Evolutionary conservation across 2,113 vertebrate species (phyloP), one percentile per base, ranked within the genome.

Genomic region (Gobio gobio): DNA sequence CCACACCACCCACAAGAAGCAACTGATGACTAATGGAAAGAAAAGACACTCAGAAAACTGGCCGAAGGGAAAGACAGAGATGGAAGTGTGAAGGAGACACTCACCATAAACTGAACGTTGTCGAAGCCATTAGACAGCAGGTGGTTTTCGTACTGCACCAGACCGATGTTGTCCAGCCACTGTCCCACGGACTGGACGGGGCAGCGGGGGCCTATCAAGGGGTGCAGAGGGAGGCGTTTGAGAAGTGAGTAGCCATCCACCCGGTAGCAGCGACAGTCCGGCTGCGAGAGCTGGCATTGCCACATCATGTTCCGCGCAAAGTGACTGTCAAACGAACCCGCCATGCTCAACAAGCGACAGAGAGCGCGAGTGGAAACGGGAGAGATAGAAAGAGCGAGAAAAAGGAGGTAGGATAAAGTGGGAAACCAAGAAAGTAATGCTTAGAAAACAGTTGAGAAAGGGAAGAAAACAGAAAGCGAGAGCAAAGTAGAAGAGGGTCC

Each of bases 131-230:
- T 99, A 91, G 97, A 97, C 95, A 99, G 96, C 95, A 99, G 96
- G 96, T 99, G 98, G 95, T 97, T 98, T 95, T 99, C 97, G 87
- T 99, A 99, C 93, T 99, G 98, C 95, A 98, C 97, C 93, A 99
- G 95, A 92, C 97, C 98, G 94, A 99, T 97, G 95, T 96, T 97
- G 96, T 99, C 98, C 87, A 99, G 94, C 98, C 98, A 99, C 95
- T 98, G 97, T 94, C 97, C 98, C 95, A 98, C 96, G 74, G 97
- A 97, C 95, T 98, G 97, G 91, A 97, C 93, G 83, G 97, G 97
- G 95, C 97, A 98, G 93, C 97, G 96, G 93, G 97, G 97, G 95
- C 97, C 98, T 99, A 97, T 96, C 95, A 98, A 97, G 94, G 97
- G 97, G 94, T 99, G 97, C 93, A 98, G 97, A 96, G 97, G 98